These are phyloP conservation scores for Miichthys miiuy DNA, from an alignment of 2,797 vertebrate species.

Conservation along the genomic window DNA sequence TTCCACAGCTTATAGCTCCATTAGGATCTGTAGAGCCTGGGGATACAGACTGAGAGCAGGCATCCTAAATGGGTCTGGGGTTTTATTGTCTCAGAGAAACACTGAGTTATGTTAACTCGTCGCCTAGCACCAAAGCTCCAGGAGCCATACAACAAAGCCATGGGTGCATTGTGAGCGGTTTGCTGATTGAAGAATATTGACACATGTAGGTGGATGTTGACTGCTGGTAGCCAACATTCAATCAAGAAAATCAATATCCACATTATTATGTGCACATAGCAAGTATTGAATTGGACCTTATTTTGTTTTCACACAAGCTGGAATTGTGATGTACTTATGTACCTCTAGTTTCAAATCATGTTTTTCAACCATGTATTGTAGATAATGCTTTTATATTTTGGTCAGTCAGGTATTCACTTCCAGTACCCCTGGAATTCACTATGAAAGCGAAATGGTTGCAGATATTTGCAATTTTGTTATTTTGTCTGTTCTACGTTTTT, in stretches of 20 bases:
- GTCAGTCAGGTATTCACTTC: slow-evolving; percentile 5
- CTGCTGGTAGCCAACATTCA: slow-evolving; percentile 36
- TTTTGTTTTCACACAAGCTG: slow-evolving; percentile 20
- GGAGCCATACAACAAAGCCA: slow-evolving; percentile 43
- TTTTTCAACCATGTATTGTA: background rate
- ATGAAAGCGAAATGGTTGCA: background rate
- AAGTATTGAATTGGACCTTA: slow-evolving; percentile 4
- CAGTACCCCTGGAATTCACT: background rate
- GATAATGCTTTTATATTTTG: background rate
- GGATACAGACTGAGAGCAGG: slow-evolving; percentile 44
- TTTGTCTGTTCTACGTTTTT: background rate
- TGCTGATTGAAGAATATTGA: slow-evolving; percentile 57
- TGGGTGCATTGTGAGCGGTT: slow-evolving; percentile 42
- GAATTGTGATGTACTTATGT: slow-evolving; percentile 14
- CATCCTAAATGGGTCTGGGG: slow-evolving; percentile 50
- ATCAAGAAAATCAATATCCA: slow-evolving; percentile 39
- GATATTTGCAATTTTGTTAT: background rate
- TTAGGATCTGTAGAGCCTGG: slow-evolving; percentile 48
- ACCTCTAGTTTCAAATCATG: background rate
- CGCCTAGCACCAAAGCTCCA: slow-evolving; percentile 22
- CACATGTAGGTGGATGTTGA: slow-evolving; percentile 47
- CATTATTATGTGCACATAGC: slow-evolving; percentile 8
- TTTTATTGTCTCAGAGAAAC: slow-evolving; percentile 51
- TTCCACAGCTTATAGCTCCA: slow-evolving; percentile 64
- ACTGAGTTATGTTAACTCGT: slow-evolving; percentile 58